Conservation (phyloP, 2,888 invertebrate genomes). For the Nysson spinosus region DNA sequence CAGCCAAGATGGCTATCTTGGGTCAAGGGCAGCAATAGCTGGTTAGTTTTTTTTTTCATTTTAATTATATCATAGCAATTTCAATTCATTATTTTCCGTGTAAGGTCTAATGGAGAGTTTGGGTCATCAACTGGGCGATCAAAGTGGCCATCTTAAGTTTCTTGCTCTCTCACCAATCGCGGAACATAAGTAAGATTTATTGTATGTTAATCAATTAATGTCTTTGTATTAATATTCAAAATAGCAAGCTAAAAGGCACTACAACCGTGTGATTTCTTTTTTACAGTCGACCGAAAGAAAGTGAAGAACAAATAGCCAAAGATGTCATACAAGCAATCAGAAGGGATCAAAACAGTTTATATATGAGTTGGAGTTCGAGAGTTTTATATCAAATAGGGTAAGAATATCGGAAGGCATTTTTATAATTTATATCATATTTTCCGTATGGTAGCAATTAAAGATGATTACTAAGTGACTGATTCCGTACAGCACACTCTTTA, state of each 20-base stretch:
- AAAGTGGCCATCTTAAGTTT: constrained; percentile 64
- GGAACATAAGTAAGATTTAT: constrained; percentile 58
- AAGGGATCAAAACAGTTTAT: constrained; percentile 62
- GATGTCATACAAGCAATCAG: constrained; percentile 69
- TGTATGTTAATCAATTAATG: no score
- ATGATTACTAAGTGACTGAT: no score
- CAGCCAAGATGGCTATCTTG: constrained; percentile 64
- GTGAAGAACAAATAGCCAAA: constrained; percentile 65
- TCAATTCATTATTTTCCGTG: neutral
- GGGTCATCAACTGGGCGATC: constrained; percentile 61
- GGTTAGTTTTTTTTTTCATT: constrained; percentile 59
- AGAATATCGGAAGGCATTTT: neutral
- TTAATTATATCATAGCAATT: neutral
- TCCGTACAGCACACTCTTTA: no score
- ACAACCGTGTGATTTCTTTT: neutral
- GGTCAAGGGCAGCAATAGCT: constrained; percentile 69
- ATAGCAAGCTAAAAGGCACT: no score
- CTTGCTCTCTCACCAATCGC: constrained; percentile 68
- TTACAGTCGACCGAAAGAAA: constrained; percentile 56
- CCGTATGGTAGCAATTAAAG: no score
- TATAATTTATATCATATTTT: neutral
- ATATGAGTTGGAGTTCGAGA: constrained; percentile 58
- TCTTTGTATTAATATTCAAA: no score
- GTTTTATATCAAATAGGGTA: constrained; percentile 35
- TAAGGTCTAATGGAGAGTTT: constrained; percentile 71